Evolutionary conservation across 2,113 vertebrate genomes (phyloP), one percentile per base, ranked within the genome.

Genomic region (Chionis minor): DNA sequence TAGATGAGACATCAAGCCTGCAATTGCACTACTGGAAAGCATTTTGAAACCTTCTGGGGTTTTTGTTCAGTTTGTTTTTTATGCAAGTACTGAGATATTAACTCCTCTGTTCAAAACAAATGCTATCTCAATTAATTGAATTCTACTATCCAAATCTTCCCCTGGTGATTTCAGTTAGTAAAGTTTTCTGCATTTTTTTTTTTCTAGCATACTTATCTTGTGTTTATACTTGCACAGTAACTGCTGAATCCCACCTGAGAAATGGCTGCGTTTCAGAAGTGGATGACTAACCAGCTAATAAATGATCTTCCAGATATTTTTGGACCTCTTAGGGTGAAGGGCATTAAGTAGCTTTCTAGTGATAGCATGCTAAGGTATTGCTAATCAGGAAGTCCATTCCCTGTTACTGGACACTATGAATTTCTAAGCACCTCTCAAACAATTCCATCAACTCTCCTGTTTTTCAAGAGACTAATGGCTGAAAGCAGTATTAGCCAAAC

Each of bases 281-380:
- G 40, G 67, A 52, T 67, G 96, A 86, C 69, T 90, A 84, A 88
- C 49, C 88, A 45, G 69, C 40, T 78, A 49, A 82, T 77, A 86
- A 78, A 52, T 61, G 49, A 83, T 65, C 61, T 69, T 55, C 52
- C 73, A 61, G 80, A 7, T 92, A 91, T 71, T 91, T 95, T 89
- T 32, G 42, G 75, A 28, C 70, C 66, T 85, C 55, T 81, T 35
- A 59, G 71, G 44, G 8, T 52, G 12, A 16, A 89, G 47, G n/a
- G 27, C 56, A 74, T 12, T 20, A 67, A 63, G 44, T 21, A 89
- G 49, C 65, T 89, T 81, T 79, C 63, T 24, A 55, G 69, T 16
- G 59, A 17, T 15, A 71, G 40, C 12, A 0, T 26, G 74, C 54
- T 77, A 52, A 45, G 70, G 30, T 40, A 56, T 28, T 54, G 62